A percentile compares a stretch with the other conserved stretches of the same genome.
Evolutionary conservation across 2,113 vertebrate species (phyloP).

Genomic region (Leiothrix lutea): DNA sequence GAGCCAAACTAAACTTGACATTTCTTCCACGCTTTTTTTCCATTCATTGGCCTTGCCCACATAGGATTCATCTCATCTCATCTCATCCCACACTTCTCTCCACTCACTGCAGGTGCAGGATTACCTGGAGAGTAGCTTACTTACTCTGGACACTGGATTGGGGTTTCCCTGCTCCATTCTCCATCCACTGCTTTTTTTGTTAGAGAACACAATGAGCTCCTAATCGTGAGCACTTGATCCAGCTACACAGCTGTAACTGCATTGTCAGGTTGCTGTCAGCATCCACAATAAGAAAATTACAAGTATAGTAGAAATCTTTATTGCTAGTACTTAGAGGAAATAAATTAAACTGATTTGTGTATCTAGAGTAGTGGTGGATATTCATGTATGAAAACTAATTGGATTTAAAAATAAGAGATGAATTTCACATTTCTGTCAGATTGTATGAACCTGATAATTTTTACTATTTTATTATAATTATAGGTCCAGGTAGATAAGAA

Average conservation of each 20-base stretch:
- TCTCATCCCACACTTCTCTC: not conserved
- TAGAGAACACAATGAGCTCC: not conserved
- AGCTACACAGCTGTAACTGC: not conserved
- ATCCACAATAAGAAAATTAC: not conserved
- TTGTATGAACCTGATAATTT: not conserved
- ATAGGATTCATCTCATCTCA: not conserved
- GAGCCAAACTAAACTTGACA: not conserved
- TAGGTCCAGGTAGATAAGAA: not conserved
- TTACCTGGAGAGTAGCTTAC: fast-evolving
- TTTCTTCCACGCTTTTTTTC: not conserved
- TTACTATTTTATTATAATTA: not conserved
- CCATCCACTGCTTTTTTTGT: not conserved
- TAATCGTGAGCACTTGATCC: not conserved
- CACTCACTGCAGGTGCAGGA: not conserved
- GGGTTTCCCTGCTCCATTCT: not conserved
- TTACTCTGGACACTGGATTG: not conserved
- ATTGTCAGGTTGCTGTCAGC: not conserved
- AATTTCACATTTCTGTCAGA: not conserved
- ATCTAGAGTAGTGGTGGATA: not conserved
- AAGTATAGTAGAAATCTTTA: not conserved
- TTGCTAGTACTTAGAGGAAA: not conserved
- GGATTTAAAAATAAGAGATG: not conserved
- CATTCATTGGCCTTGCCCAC: not conserved
- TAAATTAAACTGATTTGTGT: not conserved
- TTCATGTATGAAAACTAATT: not conserved